A percentile compares a stretch with the other conserved stretches of the same genome.
These are phyloP conservation scores for Pseudomugil gertrudae DNA, from an alignment of 2,797 vertebrate species.

Conservation along the genomic window DNA sequence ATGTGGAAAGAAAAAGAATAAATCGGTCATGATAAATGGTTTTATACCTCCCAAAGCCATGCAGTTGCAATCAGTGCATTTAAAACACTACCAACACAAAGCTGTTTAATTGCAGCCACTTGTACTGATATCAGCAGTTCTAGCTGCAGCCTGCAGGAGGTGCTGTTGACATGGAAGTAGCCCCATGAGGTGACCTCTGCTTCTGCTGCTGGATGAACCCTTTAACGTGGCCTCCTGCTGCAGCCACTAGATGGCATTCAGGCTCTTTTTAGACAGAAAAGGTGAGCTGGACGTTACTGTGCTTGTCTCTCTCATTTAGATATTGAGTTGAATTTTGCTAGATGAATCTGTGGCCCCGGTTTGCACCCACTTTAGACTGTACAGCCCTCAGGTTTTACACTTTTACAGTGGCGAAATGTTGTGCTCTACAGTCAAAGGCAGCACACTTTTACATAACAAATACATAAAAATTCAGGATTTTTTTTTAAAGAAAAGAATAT, in stretches of 20 bases:
- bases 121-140: neutral
- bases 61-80: neutral
- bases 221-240: constrained; percentile 8
- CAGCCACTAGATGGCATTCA: constrained; percentile 76
- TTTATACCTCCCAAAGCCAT: neutral
- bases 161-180: constrained; percentile 59
- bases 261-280: constrained; percentile 54
- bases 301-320: constrained; percentile 29
- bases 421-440: neutral
- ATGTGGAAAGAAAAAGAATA: neutral
- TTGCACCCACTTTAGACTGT: neutral
- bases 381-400: neutral
- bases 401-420: neutral
- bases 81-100: neutral
- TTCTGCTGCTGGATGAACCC: constrained; percentile 29
- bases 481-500: neutral
- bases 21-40: neutral
- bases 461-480: neutral
- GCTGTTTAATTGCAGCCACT: neutral
- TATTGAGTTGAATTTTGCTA: constrained; percentile 23
- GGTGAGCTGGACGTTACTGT: neutral
- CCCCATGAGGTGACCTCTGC: constrained; percentile 40
- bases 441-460: neutral
- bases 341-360: constrained; percentile 6
- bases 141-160: constrained; percentile 60